Conservation (phyloP, 2,888 invertebrate species). For the Paralinhomoeus sp. region DNA sequence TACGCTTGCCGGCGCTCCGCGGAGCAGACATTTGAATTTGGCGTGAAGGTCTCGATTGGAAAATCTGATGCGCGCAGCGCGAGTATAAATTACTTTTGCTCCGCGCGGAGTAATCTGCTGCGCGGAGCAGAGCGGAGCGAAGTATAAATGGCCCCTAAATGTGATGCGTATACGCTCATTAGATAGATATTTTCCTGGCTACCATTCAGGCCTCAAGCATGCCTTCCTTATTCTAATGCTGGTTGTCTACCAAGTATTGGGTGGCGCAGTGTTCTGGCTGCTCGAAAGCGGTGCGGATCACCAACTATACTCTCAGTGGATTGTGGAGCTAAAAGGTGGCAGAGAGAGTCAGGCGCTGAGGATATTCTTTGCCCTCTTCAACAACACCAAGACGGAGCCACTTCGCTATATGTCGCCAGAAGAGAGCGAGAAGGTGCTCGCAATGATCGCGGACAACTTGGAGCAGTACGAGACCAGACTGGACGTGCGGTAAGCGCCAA, state of each 20-base stretch:
- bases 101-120: no score
- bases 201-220: conserved; percentile 2
- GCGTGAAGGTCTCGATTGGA: no score
- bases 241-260: conserved; percentile 4
- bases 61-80: no score
- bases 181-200: no score
- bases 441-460: conserved; percentile 7
- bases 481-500: conserved; percentile 9
- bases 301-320: not conserved
- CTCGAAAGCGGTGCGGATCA: conserved; percentile 1
- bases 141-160: no score
- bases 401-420: no score
- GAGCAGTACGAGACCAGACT: conserved; percentile 13
- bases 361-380: conserved; percentile 8
- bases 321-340: not conserved
- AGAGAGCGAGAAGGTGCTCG: not conserved
- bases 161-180: no score
- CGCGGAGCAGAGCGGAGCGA: no score
- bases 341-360: not conserved
- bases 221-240: conserved; percentile 2
- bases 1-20: no score
- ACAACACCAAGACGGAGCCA: conserved; percentile 9
- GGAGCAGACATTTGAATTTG: no score
- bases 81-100: no score
- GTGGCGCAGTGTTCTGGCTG: conserved; percentile 3